Evolutionary conservation across 2,888 invertebrate genomes (phyloP).

Genomic region (Tuberolachnus salignus): DNA sequence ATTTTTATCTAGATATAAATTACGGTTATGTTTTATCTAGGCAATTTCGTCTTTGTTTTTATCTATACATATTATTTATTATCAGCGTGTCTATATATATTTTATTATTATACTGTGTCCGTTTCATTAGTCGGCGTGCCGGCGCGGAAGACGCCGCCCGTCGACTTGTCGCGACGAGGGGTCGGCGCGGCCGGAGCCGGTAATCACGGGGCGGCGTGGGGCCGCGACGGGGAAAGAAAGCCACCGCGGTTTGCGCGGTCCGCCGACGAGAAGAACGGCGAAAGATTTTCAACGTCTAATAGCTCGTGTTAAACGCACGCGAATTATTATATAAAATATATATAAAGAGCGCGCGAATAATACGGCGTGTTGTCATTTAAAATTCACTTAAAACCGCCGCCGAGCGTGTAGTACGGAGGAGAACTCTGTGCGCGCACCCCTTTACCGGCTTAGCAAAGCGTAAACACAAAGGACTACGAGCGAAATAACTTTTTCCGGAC

Average conservation of each 20-base stretch:
- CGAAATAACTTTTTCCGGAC: slow-evolving; percentile 38
- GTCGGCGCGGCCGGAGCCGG: not conserved
- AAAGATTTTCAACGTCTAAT: slow-evolving; percentile 24
- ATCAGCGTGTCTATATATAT: too few species aligned
- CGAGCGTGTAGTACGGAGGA: not conserved
- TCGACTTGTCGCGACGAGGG: too few species aligned
- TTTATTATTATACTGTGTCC: too few species aligned
- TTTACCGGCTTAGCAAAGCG: slow-evolving; percentile 56
- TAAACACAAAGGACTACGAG: slow-evolving; percentile 51
- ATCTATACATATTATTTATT: too few species aligned
- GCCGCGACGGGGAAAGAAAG: too few species aligned
- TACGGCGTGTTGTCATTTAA: slow-evolving; percentile 54
- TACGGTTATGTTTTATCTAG: too few species aligned
- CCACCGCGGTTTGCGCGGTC: too few species aligned
- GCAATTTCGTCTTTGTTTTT: too few species aligned
- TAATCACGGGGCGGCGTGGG: too few species aligned
- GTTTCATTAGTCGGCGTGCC: not conserved
- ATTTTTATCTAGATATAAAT: too few species aligned
- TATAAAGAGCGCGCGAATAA: slow-evolving; percentile 28
- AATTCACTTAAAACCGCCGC: slow-evolving; percentile 53
- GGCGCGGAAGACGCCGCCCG: too few species aligned
- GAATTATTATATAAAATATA: slow-evolving; percentile 25
- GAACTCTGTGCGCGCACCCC: slow-evolving; percentile 29
- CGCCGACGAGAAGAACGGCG: not conserved
- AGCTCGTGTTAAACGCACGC: slow-evolving; percentile 54